These are phyloP conservation scores for Triplophysa tibetana DNA, from an alignment of 2,113 vertebrate species.

Conservation along the genomic window DNA sequence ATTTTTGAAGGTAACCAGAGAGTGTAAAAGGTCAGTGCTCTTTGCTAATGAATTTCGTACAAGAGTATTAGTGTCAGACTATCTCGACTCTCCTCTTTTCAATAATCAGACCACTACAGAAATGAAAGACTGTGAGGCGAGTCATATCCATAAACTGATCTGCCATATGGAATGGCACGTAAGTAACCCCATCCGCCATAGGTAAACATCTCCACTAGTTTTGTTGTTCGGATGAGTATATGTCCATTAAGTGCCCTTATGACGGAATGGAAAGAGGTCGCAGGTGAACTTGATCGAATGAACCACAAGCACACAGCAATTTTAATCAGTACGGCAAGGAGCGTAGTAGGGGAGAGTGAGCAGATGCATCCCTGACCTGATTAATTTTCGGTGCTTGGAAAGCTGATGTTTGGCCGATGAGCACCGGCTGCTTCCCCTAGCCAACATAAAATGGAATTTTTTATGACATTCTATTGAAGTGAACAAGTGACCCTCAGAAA, in stretches of 20 bases:
- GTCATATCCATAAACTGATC: not conserved
- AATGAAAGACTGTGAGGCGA: not conserved
- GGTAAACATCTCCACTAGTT: constrained; percentile 17
- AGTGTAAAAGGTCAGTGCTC: not conserved
- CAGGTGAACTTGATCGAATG: constrained; percentile 34
- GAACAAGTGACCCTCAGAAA: constrained; percentile 24
- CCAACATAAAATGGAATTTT: constrained; percentile 23
- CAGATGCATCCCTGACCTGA: not conserved
- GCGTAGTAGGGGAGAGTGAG: not conserved
- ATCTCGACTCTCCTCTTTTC: constrained; percentile 26
- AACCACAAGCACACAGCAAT: not conserved
- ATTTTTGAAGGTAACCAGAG: not conserved
- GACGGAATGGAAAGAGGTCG: not conserved
- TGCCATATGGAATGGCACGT: not conserved
- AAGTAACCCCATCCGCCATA: not conserved
- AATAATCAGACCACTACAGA: constrained; percentile 7
- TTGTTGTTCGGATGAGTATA: not conserved
- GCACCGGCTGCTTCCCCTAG: not conserved
- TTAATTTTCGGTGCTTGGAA: not conserved
- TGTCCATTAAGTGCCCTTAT: constrained; percentile 1
- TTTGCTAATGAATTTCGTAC: constrained; percentile 31
- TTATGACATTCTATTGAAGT: constrained; percentile 18
- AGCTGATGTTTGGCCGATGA: constrained; percentile 1
- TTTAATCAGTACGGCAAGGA: constrained; percentile 3
- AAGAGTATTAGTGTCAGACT: constrained; percentile 33